Percentiles rank a stretch among this genome's conserved stretches.
phyloP scores from a whole-genome alignment of 2,888 invertebrate species.

The Isoperla grammatica region DNA sequence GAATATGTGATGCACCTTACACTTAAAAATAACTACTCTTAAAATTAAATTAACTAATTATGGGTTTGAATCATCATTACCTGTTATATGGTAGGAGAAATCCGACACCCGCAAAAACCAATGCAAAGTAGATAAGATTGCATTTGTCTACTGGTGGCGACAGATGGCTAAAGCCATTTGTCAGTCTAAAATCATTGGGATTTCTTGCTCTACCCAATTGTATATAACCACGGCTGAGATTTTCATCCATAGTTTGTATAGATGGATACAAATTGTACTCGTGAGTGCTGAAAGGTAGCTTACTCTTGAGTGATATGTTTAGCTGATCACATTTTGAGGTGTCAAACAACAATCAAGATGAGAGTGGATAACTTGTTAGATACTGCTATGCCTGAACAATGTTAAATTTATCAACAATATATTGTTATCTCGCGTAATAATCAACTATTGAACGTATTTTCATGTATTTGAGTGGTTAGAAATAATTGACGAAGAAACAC shows the following conservation, averaged over 20 bases:
- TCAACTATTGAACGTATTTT: too few species aligned
- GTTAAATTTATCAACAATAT: too few species aligned
- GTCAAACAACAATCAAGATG: neutral
- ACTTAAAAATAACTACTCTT: too few species aligned
- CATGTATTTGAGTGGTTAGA: too few species aligned
- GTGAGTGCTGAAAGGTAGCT: too few species aligned
- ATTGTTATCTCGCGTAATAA: too few species aligned
- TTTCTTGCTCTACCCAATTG: conserved; percentile 54
- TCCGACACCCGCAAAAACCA: conserved; percentile 81
- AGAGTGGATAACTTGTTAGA: too few species aligned
- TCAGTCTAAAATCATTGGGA: conserved; percentile 47
- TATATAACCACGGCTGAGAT: conserved; percentile 59
- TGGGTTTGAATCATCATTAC: too few species aligned
- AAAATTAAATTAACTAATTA: too few species aligned
- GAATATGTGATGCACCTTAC: too few species aligned
- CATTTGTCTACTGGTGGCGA: conserved; percentile 65
- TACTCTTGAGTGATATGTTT: neutral
- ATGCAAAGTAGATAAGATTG: conserved; percentile 65
- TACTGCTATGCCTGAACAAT: too few species aligned
- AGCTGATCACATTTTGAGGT: neutral
- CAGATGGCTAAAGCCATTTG: conserved; percentile 51
- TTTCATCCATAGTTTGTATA: conserved; percentile 54
- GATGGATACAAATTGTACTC: neutral
- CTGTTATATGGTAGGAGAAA: conserved; percentile 90
- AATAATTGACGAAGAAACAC: too few species aligned